Evolutionary conservation across 2,888 invertebrate genomes (phyloP).

Genomic region (Calameuta pallipes): DNA sequence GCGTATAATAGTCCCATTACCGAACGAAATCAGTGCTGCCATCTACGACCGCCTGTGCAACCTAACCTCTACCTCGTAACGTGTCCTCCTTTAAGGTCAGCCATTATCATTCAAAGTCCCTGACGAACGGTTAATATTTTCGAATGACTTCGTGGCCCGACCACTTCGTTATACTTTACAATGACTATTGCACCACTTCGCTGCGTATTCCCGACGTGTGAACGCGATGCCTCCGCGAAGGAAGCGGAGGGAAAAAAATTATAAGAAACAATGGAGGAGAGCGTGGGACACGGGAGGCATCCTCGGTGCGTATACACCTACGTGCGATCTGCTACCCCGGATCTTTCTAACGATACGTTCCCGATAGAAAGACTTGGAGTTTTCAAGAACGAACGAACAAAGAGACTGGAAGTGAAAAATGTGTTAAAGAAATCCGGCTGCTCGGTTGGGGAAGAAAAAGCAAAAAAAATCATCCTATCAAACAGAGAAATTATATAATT

Average conservation of each 20-base stretch:
- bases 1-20: not conserved
- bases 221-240: not conserved
- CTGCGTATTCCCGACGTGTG: not conserved
- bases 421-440: not conserved
- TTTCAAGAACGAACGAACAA: not conserved
- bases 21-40: not conserved
- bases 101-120: not conserved
- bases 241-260: not conserved
- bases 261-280: slow-evolving; percentile 51
- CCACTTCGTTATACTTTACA: not conserved
- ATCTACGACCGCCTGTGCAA: not conserved
- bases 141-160: not conserved
- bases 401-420: not conserved
- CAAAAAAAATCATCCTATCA: too few relatives aligned
- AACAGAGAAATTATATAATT: not conserved
- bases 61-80: not conserved
- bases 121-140: not conserved
- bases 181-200: not conserved
- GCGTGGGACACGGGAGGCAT: slow-evolving; percentile 48
- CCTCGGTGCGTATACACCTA: slow-evolving; percentile 40
- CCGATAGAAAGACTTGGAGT: not conserved
- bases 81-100: not conserved
- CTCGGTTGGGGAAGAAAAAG: not conserved
- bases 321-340: not conserved
- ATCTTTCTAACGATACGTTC: not conserved